Evolutionary conservation across 1,140 invertebrate species (phyloP), one percentile per base, ranked within the genome.

Genomic region (Zophobas atratus): DNA sequence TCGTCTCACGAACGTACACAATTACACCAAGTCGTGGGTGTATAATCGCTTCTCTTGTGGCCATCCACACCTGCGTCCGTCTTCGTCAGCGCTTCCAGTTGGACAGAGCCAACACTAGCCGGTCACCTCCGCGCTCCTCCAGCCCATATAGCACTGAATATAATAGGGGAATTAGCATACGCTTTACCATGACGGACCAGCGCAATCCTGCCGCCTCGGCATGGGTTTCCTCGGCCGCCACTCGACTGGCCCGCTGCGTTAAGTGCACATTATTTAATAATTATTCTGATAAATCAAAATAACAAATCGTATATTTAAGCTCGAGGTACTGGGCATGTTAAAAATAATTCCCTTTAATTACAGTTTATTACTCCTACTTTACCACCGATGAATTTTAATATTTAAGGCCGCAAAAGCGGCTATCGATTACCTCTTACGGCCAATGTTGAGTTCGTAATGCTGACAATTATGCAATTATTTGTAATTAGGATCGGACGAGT

Each of bases 231-330:
- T 43, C 2, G n/a, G n/a, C 2, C 38, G 43, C 38, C n/a, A 48
- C n/a, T 0, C 43, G 46, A 6, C 49, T 78, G 85, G 80, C 38
- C 80, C 20, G 67, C 81, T 84, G 81, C 57, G n/a, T 76, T 86
- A 85, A 85, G 83, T 84, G 82, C 80, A 82, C 84, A 85, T 85
- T 85, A 86, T 86, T 86, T 84, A 85, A 85, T 86, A 86, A 86
- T 86, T 86, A 85, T 85, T 85, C 83, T 83, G 84, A 85, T 86
- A 85, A 85, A 86, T 86, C 85, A 85, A 86, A 86, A 83, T 83
- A 85, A 85, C 85, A 85, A 86, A 85, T 86, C 84, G 81, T 84
- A 84, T 81, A 81, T 84, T 84, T 80, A 81, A 80, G 82, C 81
- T 83, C 81, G 81, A 76, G 80, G 81, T 83, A 81, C 74, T 76